Evolutionary conservation across 2,797 vertebrate genomes (phyloP).

Genomic region (Bucorvus abyssinicus): DNA sequence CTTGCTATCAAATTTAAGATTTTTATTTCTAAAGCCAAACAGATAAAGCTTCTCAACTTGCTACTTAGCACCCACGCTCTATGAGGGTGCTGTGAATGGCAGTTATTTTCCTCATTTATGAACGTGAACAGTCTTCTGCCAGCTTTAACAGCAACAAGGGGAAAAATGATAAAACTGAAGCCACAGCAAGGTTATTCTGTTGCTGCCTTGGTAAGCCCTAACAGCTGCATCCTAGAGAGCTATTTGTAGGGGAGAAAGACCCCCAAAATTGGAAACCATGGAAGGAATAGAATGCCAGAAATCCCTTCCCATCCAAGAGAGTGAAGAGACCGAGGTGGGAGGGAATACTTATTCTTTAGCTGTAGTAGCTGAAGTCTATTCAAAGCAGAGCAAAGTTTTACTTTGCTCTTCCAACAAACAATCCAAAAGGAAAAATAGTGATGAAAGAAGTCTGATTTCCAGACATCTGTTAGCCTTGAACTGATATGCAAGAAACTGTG

Average conservation of each 20-base stretch:
- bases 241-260: slow-evolving; percentile 3
- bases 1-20: not conserved
- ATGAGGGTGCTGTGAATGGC: not conserved
- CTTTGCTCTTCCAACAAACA: not conserved
- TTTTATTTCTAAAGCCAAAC: not conserved
- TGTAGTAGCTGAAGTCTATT: not conserved
- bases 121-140: not conserved
- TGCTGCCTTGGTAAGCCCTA: slow-evolving; percentile 1
- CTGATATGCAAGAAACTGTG: not conserved
- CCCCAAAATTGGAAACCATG: not conserved
- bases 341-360: not conserved
- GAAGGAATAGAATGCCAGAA: slow-evolving; percentile 24
- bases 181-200: not conserved
- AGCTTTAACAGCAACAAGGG: not conserved
- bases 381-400: not conserved
- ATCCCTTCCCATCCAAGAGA: not conserved
- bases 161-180: not conserved
- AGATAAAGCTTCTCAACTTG: not conserved
- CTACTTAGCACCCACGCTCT: not conserved
- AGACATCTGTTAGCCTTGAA: slow-evolving; percentile 17
- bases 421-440: not conserved
- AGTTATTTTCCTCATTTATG: not conserved
- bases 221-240: slow-evolving; percentile 24
- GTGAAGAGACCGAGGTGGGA: not conserved
- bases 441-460: not conserved